Base-by-base conservation (phyloP, 2,113 vertebrate genomes). In the Puntigrus tetrazona region DNA sequence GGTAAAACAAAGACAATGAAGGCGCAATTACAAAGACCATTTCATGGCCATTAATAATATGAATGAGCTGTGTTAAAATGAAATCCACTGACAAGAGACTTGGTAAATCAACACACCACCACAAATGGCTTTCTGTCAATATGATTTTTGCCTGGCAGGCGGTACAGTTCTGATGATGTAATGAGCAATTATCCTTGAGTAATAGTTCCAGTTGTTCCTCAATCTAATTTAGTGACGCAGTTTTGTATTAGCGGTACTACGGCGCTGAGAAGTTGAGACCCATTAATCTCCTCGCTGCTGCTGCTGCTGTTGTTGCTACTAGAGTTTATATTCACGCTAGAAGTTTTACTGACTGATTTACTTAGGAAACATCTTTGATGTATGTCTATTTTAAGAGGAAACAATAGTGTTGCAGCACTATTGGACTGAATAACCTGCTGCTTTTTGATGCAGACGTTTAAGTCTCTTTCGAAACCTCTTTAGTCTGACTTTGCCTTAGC, bases 11-110 rank as follows among this genome's bases (percentile, higher is more conserved):
- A 80, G 80, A 77, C 65, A 38, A 10, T 20, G 22, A 69, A 72
- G 45, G 84, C 47, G 82, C 90, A 89, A 86, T 89, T 88, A 88
- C 86, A 59, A 69, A 45, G 57, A 76, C 84, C 86, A 83, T 85
- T 88, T 88, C 89, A 79, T 86, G 76, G 76, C 77, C 61, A 57
- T 85, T 88, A 89, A 87, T 72, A 75, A 86, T 67, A 84, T 50
- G 47, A 87, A 74, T 34, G 85, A 86, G 78, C 72, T 57, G 88
- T 57, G 34, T 52, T 86, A 76, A 88, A 88, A 78, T 27, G 29
- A 81, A 75, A 14, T 43, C 38, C 43, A 45, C 14, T 31, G 61
- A 43, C 18, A 25, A 13, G 69, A n/a, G 72, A 55, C 72, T 72
- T 65, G 52, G 74, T 84, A 85, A 84, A 87, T 86, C 81, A 82